Evolutionary conservation across 2,797 vertebrate species (phyloP).

Genomic region (Enteromius viviparus): DNA sequence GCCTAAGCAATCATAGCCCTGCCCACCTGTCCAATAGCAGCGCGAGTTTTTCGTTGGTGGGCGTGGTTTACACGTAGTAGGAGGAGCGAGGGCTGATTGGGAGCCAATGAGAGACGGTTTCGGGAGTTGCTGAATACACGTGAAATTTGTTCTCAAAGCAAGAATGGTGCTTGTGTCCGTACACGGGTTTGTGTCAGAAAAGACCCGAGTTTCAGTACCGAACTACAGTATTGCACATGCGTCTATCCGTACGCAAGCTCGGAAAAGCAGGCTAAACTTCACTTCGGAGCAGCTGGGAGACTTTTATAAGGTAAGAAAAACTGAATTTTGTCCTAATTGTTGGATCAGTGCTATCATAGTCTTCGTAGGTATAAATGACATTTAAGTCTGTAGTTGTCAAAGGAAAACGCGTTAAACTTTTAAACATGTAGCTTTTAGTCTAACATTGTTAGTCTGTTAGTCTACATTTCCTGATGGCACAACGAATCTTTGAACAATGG

Average conservation of each 20-base stretch:
- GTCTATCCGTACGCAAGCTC: not conserved
- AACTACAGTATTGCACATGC: not conserved
- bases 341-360: not conserved
- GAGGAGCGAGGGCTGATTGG: not conserved
- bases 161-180: slow-evolving; percentile 12
- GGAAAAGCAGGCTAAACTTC: not conserved
- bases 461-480: not conserved
- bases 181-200: not conserved
- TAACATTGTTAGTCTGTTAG: not conserved
- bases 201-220: not conserved
- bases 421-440: not conserved
- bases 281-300: not conserved
- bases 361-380: not conserved
- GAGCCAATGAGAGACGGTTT: slow-evolving; percentile 38
- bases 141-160: slow-evolving; percentile 34
- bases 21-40: slow-evolving; percentile 31
- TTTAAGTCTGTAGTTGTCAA: not conserved
- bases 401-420: not conserved
- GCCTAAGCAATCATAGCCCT: not conserved
- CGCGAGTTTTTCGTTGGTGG: not conserved
- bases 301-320: slow-evolving; percentile 13
- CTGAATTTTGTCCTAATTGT: not conserved
- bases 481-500: not conserved
- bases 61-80: not conserved
- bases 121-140: slow-evolving; percentile 14